These are phyloP conservation scores for Bellardia bayeri DNA, from an alignment of 2,888 invertebrate species.

Conservation along the genomic window DNA sequence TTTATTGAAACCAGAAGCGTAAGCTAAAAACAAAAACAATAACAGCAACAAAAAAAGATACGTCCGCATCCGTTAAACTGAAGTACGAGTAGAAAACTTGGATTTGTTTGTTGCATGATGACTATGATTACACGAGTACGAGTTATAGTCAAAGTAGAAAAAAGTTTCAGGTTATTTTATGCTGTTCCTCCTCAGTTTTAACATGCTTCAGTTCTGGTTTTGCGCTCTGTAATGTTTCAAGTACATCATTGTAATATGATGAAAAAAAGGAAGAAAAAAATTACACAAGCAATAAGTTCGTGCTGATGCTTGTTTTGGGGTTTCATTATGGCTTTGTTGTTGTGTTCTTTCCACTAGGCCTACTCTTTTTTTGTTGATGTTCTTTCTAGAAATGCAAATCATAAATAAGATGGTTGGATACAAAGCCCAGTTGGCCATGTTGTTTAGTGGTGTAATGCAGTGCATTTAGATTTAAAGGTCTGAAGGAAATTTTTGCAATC, in stretches of 20 bases:
- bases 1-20: conserved; percentile 71
- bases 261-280: conserved; percentile 13
- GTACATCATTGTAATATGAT: conserved; percentile 57
- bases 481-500: conserved; percentile 2
- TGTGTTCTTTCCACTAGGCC: conserved; percentile 48
- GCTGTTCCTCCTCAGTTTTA: conserved; percentile 48
- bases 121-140: conserved; percentile 62
- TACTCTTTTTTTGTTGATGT: conserved; percentile 12
- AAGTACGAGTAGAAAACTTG: conserved; percentile 74
- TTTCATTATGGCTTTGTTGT: conserved; percentile 38
- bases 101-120: conserved; percentile 72
- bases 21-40: conserved; percentile 43
- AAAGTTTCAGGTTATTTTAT: conserved; percentile 60
- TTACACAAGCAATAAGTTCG: conserved; percentile 52
- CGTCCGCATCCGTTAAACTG: conserved; percentile 69
- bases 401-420: conserved; percentile 26
- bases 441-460: conserved; percentile 19
- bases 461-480: conserved; percentile 7
- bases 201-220: conserved; percentile 66
- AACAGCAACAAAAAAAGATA: conserved; percentile 41
- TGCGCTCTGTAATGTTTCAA: conserved; percentile 63
- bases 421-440: conserved; percentile 40
- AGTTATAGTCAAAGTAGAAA: conserved; percentile 38
- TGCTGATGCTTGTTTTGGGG: conserved; percentile 59
- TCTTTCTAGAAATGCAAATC: conserved; percentile 53